Evolutionary conservation across 2,113 vertebrate species (phyloP).

Genomic region (Ailurus styani): DNA sequence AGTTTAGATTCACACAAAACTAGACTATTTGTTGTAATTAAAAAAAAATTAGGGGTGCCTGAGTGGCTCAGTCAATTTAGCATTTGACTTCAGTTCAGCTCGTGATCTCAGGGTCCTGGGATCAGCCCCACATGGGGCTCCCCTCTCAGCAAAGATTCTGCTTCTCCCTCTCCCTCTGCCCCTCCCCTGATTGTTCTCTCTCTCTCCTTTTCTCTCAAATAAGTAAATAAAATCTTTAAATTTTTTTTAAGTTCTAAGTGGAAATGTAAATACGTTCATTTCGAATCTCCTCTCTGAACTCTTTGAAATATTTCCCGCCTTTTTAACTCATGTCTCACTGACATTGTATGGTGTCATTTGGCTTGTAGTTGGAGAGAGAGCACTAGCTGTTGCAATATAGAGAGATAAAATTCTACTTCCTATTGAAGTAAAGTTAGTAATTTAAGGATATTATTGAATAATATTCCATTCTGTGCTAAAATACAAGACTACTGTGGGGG

Average conservation of each 20-base stretch:
- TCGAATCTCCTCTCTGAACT: not conserved
- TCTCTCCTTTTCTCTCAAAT: not conserved
- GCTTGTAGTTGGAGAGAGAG: not conserved
- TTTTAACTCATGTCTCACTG: not conserved
- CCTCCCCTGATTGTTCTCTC: no score
- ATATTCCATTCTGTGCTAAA: not conserved
- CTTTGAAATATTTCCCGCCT: not conserved
- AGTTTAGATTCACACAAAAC: not conserved
- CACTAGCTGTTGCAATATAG: not conserved
- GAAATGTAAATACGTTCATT: not conserved
- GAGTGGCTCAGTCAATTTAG: not conserved
- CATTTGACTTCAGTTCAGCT: not conserved
- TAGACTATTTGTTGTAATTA: not conserved
- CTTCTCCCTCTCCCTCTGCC: not conserved
- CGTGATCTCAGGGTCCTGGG: not conserved
- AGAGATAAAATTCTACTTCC: not conserved
- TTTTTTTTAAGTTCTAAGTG: not conserved
- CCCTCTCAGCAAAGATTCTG: not conserved
- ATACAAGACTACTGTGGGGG: no score
- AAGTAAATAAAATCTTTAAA: not conserved
- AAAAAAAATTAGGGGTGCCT: not conserved
- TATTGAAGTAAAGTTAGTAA: not conserved
- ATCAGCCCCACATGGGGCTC: not conserved
- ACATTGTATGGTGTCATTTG: not conserved
- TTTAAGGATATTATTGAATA: not conserved